Base-by-base conservation (phyloP, 2,113 vertebrate species). In the Forbesichthys papilliferus region DNA sequence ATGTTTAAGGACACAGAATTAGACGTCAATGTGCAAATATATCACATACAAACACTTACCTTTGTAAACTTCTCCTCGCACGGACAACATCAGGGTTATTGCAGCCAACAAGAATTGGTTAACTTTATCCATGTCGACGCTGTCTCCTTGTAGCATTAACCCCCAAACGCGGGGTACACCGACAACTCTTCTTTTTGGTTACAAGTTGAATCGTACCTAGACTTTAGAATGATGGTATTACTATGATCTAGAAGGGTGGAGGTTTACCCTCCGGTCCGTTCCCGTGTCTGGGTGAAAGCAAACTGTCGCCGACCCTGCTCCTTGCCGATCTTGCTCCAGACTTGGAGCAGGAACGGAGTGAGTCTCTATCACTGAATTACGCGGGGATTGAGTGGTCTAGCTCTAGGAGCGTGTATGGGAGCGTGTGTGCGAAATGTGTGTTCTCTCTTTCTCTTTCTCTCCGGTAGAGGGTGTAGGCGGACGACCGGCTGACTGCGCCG, bases 51-150 rank as follows among this genome's bases (percentile, higher is more conserved):
- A 4, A 52, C 49, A 4, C 91, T 91, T 91, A 94, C 93, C 93
- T 92, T 90, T 93, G 63, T 88, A 93, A 87, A 91, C 89, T 90
- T 94, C 89, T 80, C 90, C 92, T 48, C 80, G 70, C 34, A 78
- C 85, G 65, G 89, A 88, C 79, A 90, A n/a, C 85, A 92, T 80
- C 60, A 93, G 83, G 76, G 89, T 87, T 56, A 91, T 53, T 13
- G 84, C 92, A 60, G 90, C 87, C 67, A 92, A 84, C 70, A 91
- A 71, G 68, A 79, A 87, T 82, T 83, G 84, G 73, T 90, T 68
- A 93, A 94, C 89, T 93, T 93, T 94, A 89, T 94, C 91, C 93
- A 94, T 94, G 76, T 86, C 89, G 81, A 68, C 74, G 42, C 78
- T 74, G 73, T 74, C 64, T 82, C 75, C 68, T 78, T 18, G 79